These are phyloP conservation scores for Rhinoderma darwinii DNA, from an alignment of 2,113 vertebrate genomes.

Conservation along the genomic window DNA sequence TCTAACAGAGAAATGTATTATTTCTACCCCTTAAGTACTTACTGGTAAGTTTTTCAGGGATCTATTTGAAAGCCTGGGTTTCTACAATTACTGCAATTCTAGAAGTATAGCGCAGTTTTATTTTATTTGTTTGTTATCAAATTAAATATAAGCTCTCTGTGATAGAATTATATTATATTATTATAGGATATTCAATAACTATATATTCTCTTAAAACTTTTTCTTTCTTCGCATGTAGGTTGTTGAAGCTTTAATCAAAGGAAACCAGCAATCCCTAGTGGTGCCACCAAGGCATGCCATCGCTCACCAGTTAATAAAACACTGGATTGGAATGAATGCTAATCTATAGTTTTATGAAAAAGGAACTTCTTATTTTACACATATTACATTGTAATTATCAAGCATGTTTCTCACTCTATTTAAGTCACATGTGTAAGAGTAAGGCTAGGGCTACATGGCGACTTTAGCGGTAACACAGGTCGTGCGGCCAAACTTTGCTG, in stretches of 20 bases:
- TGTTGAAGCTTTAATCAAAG: slow-evolving; percentile 78
- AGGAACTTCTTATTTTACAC: not conserved
- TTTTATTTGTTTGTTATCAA: no score
- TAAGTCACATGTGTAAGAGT: not conserved
- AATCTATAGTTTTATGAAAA: slow-evolving; percentile 75
- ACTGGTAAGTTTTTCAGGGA: no score
- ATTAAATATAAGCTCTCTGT: no score
- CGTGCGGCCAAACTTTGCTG: no score
- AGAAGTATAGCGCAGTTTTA: no score
- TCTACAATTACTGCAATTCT: no score
- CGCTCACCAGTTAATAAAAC: slow-evolving; percentile 88
- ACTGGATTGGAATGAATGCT: slow-evolving; percentile 87
- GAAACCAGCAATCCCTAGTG: slow-evolving; percentile 71
- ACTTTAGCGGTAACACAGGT: no score
- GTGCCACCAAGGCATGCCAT: slow-evolving; percentile 86
- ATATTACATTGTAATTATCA: not conserved
- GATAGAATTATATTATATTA: no score
- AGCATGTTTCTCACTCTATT: not conserved
- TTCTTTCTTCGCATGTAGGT: slow-evolving; percentile 73
- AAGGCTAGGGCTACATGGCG: no score
- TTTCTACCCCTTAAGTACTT: no score
- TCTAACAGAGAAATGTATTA: no score
- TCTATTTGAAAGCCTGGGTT: no score
- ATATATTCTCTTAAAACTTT: not conserved
- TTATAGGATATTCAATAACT: not conserved